phyloP scores from a whole-genome alignment of 2,888 invertebrate genomes.

The Xylota sylvarum region DNA sequence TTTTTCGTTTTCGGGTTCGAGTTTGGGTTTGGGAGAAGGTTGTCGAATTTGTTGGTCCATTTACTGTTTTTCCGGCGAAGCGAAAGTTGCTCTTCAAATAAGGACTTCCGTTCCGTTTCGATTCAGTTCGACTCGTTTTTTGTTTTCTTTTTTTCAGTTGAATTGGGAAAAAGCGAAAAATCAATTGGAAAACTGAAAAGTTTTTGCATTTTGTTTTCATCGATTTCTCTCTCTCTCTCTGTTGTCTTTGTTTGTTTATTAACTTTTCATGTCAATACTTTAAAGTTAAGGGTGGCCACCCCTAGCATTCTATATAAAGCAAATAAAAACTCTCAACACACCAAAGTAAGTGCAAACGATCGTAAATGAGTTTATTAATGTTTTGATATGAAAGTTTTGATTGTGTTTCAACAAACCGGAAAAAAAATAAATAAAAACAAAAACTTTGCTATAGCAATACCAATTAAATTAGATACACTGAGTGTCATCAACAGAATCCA shows the following conservation, averaged over 20 bases:
- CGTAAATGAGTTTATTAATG: slow-evolving; percentile 39
- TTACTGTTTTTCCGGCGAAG: slow-evolving; percentile 6
- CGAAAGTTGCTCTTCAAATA: slow-evolving; percentile 9
- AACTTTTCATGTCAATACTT: slow-evolving; percentile 37
- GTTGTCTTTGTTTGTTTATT: not conserved
- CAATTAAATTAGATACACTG: slow-evolving; percentile 1
- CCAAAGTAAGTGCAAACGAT: slow-evolving; percentile 32
- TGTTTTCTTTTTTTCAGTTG: not conserved
- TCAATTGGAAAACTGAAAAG: slow-evolving; percentile 12
- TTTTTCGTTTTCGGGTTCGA: slow-evolving; percentile 2
- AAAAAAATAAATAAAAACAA: not conserved
- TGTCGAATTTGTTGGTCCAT: slow-evolving; percentile 44
- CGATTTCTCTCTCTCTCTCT: not conserved
- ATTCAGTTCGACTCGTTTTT: not conserved
- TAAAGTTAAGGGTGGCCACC: slow-evolving; percentile 16
- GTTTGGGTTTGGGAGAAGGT: not conserved
- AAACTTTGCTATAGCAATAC: not conserved
- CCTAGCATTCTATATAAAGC: not conserved
- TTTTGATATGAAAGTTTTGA: slow-evolving; percentile 30
- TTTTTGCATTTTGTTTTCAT: slow-evolving; percentile 32
- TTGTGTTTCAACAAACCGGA: not conserved
- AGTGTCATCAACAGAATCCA: not conserved
- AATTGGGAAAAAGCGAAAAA: not conserved
- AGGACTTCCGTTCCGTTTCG: slow-evolving; percentile 3
- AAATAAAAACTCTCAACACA: too few species aligned